These are phyloP conservation scores for Ennomos quercinarius DNA, from an alignment of 2,888 invertebrate species.

Conservation along the genomic window DNA sequence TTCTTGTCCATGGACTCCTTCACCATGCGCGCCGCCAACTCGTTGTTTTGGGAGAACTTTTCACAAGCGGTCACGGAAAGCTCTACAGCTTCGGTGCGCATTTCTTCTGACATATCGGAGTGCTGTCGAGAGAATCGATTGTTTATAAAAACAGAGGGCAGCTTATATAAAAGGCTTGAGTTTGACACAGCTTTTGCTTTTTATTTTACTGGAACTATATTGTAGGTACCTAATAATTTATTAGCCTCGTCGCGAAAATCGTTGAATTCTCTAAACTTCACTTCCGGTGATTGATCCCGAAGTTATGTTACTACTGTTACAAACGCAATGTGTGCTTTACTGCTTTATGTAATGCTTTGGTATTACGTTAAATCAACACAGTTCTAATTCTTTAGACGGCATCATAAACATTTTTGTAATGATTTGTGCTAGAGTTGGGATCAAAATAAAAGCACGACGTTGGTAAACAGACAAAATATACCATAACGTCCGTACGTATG, in stretches of 20 bases:
- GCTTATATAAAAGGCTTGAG: too few relatives aligned
- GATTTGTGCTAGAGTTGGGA: neutral
- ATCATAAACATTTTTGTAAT: neutral
- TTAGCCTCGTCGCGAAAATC: too few relatives aligned
- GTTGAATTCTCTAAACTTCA: too few relatives aligned
- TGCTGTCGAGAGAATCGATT: constrained; percentile 84
- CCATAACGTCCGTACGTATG: constrained; percentile 31
- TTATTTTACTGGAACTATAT: too few relatives aligned
- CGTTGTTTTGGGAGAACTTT: constrained; percentile 93
- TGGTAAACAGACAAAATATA: constrained; percentile 15
- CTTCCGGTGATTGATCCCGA: too few relatives aligned
- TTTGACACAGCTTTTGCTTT: too few relatives aligned
- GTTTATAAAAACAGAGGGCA: too few relatives aligned
- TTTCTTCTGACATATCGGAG: constrained; percentile 97
- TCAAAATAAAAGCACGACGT: constrained; percentile 7
- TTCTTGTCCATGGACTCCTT: constrained; percentile 98
- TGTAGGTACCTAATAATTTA: too few relatives aligned
- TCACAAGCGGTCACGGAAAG: constrained; percentile 97
- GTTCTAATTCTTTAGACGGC: neutral
- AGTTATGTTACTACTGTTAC: too few relatives aligned
- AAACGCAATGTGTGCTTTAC: neutral
- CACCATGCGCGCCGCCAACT: constrained; percentile 96
- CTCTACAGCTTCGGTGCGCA: constrained; percentile 95
- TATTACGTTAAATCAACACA: neutral
- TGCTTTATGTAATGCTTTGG: neutral